Evolutionary conservation across 2,888 invertebrate genomes (phyloP).

Genomic region (Cheiracanthium punctorium): DNA sequence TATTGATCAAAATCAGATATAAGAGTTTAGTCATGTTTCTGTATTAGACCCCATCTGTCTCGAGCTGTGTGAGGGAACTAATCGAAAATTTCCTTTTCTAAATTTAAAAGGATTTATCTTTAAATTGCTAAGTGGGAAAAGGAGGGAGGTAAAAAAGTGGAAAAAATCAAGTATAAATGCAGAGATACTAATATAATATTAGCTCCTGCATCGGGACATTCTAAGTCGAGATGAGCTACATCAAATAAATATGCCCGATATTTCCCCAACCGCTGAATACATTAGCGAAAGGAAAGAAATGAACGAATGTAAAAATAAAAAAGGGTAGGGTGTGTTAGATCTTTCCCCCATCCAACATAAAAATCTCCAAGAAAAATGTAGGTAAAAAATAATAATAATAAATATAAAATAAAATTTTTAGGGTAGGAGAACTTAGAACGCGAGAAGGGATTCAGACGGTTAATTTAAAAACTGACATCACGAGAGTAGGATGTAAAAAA

Average conservation of each 20-base stretch:
- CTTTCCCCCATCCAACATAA: conserved; percentile 10
- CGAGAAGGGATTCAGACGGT: conserved; percentile 54
- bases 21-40: conserved; percentile 69
- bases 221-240: conserved; percentile 57
- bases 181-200: conserved; percentile 69
- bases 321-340: conserved; percentile 26
- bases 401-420: conserved; percentile 27
- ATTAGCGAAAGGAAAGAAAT: conserved; percentile 49
- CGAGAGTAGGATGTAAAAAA: conserved; percentile 32
- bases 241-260: conserved; percentile 68
- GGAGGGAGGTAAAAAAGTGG: conserved; percentile 38
- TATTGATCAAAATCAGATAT: conserved; percentile 69
- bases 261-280: conserved; percentile 58
- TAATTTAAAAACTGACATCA: conserved; percentile 61
- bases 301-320: conserved; percentile 51
- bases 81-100: conserved; percentile 61
- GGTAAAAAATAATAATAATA: conserved; percentile 11
- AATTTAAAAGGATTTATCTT: conserved; percentile 70
- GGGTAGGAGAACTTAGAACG: conserved; percentile 12
- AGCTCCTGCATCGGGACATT: conserved; percentile 26
- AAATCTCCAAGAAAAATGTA: conserved; percentile 24
- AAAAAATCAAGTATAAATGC: conserved; percentile 61
- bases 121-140: conserved; percentile 62
- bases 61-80: conserved; percentile 34
- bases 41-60: conserved; percentile 68